These are phyloP conservation scores for Isurus oxyrinchus DNA, from an alignment of 2,113 vertebrate species.

Conservation along the genomic window DNA sequence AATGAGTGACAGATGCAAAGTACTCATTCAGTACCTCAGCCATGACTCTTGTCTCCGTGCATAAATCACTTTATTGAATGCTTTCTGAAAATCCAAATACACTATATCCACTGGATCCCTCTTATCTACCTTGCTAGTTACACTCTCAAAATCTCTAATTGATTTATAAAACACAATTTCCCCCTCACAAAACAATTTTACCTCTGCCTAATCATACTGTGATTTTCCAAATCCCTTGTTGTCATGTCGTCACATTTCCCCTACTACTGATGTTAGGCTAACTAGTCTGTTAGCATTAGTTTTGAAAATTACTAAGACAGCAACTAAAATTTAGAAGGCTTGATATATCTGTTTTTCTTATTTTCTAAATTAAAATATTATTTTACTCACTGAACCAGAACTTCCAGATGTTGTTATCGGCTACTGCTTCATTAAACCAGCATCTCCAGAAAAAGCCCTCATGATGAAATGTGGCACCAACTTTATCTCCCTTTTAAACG, in stretches of 20 bases:
- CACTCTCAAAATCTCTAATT: neutral
- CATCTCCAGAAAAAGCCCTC: slow-evolving; percentile 97
- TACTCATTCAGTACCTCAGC: no score
- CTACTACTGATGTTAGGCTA: neutral
- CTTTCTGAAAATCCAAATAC: neutral
- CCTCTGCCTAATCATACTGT: neutral
- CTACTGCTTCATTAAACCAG: slow-evolving; percentile 60
- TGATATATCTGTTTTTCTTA: neutral
- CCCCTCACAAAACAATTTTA: neutral
- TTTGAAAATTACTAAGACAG: neutral
- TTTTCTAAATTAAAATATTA: neutral
- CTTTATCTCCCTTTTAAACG: slow-evolving; percentile 39
- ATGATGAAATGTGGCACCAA: slow-evolving; percentile 64
- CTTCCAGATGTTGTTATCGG: slow-evolving; percentile 65
- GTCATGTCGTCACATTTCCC: neutral
- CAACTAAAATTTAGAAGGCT: neutral
- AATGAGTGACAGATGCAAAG: no score
- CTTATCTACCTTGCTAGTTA: neutral
- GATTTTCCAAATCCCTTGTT: neutral
- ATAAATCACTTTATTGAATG: neutral
- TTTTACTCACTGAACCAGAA: slow-evolving; percentile 87
- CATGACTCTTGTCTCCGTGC: no score
- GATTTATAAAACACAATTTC: neutral
- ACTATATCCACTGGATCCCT: neutral
- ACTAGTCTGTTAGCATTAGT: neutral